Conservation (phyloP, 1,140 invertebrate species). For the Dendroctonus ponderosae region DNA sequence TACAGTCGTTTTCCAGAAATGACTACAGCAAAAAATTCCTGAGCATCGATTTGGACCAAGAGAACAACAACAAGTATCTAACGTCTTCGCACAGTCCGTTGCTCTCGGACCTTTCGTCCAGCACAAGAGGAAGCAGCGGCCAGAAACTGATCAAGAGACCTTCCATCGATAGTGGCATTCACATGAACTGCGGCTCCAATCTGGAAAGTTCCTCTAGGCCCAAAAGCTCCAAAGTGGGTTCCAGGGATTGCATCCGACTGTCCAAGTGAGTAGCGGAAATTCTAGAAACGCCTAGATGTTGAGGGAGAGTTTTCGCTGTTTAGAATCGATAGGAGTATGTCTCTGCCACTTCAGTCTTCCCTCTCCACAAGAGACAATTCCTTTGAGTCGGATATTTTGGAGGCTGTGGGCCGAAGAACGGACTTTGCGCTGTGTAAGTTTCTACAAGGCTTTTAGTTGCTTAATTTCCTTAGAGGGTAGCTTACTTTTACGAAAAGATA, state of each 20-base stretch:
- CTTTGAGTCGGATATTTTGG: slow-evolving; percentile 51
- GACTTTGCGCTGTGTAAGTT: slow-evolving; percentile 71
- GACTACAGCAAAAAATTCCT: slow-evolving; percentile 53
- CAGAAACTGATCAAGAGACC: slow-evolving; percentile 70
- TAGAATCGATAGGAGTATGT: slow-evolving; percentile 68
- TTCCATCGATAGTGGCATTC: slow-evolving; percentile 82
- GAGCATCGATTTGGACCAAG: slow-evolving; percentile 48
- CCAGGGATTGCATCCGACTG: slow-evolving; percentile 51
- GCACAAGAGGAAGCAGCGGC: slow-evolving; percentile 40
- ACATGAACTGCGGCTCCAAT: slow-evolving; percentile 61
- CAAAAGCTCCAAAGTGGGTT: slow-evolving; percentile 42
- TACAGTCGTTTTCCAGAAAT: slow-evolving; percentile 41
- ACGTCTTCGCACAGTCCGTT: slow-evolving; percentile 45
- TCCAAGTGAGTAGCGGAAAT: slow-evolving; percentile 52
- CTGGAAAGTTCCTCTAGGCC: slow-evolving; percentile 27
- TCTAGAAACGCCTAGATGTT: not conserved
- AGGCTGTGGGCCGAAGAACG: slow-evolving; percentile 57
- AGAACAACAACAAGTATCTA: slow-evolving; percentile 42
- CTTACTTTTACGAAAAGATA: no score
- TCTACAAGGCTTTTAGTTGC: no score
- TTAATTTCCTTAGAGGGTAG: no score
- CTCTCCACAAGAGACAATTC: slow-evolving; percentile 51
- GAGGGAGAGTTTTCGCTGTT: slow-evolving; percentile 6
- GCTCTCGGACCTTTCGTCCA: slow-evolving; percentile 44
- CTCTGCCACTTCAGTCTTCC: slow-evolving; percentile 57